Evolutionary conservation across 2,797 vertebrate genomes (phyloP).

Genomic region (Phoxinus dragarum): DNA sequence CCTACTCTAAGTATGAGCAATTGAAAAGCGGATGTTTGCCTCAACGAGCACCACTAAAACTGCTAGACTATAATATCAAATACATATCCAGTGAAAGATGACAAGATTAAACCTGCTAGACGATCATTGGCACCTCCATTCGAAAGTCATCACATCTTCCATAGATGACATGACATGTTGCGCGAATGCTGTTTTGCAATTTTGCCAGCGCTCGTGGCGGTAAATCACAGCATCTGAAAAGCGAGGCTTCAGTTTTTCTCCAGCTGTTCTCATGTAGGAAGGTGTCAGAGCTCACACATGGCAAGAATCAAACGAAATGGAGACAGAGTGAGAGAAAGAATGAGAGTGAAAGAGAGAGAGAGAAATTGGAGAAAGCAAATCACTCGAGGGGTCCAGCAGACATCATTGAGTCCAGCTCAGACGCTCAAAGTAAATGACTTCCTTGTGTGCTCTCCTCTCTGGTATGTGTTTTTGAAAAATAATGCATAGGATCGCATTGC

Average conservation of each 20-base stretch:
- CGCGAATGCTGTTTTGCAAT: slow-evolving; percentile 16
- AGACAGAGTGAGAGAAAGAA: slow-evolving; percentile 42
- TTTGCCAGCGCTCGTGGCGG: slow-evolving; percentile 25
- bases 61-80: slow-evolving; percentile 2
- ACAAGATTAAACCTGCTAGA: slow-evolving; percentile 34
- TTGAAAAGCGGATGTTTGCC: not conserved
- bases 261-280: slow-evolving; percentile 50
- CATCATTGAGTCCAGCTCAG: slow-evolving; percentile 55
- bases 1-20: not conserved
- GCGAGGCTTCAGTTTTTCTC: slow-evolving; percentile 51
- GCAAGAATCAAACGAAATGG: slow-evolving; percentile 50
- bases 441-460: slow-evolving; percentile 56
- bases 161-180: not conserved
- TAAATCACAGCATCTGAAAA: slow-evolving; percentile 50
- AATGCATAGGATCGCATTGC: slow-evolving; percentile 56
- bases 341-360: slow-evolving; percentile 27
- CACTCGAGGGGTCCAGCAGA: slow-evolving; percentile 60
- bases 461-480: slow-evolving; percentile 58
- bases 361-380: slow-evolving; percentile 60
- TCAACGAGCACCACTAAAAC: not conserved
- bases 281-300: slow-evolving; percentile 57
- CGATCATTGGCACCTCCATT: slow-evolving; percentile 13
- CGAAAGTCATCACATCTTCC: not conserved
- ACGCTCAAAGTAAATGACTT: slow-evolving; percentile 62
- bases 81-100: slow-evolving; percentile 4